phyloP scores from a whole-genome alignment of 2,888 invertebrate genomes.

The Hesperia comma region DNA sequence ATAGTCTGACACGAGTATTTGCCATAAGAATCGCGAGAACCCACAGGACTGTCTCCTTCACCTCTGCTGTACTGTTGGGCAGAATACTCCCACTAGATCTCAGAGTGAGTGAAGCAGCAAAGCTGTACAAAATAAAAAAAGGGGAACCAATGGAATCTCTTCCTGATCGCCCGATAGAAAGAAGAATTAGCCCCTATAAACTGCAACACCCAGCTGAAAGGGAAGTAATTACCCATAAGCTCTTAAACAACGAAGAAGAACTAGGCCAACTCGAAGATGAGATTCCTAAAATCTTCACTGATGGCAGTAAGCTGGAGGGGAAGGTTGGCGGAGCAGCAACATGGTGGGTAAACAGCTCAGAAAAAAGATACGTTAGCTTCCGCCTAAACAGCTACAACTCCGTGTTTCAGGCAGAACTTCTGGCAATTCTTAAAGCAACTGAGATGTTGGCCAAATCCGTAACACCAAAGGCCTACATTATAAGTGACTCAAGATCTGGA shows the following conservation, averaged over 20 bases:
- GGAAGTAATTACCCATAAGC: not conserved
- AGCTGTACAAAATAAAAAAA: conserved; percentile 27
- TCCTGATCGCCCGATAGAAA: conserved; percentile 19
- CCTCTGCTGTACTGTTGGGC: conserved; percentile 28
- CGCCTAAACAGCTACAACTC: conserved; percentile 36
- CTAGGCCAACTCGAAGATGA: not conserved
- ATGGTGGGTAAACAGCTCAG: conserved; percentile 34
- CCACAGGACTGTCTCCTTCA: conserved; percentile 38
- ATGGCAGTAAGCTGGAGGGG: conserved; percentile 42
- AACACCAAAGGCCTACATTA: no score
- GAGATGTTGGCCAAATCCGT: no score
- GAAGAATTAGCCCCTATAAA: not conserved
- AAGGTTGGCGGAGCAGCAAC: conserved; percentile 41
- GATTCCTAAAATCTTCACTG: conserved; percentile 36
- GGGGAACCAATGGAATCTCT: not conserved
- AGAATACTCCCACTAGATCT: conserved; percentile 41
- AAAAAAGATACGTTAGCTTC: conserved; percentile 20
- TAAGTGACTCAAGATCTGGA: no score
- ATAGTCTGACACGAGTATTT: conserved; percentile 27
- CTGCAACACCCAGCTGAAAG: conserved; percentile 28
- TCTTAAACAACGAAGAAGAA: conserved; percentile 9
- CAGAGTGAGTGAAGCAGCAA: conserved; percentile 35
- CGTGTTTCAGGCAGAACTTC: conserved; percentile 42
- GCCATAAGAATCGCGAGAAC: conserved; percentile 32
- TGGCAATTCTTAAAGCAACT: not conserved